Conservation (phyloP, 1,140 invertebrate genomes). For the Pseudomyrmex dendroicus region DNA sequence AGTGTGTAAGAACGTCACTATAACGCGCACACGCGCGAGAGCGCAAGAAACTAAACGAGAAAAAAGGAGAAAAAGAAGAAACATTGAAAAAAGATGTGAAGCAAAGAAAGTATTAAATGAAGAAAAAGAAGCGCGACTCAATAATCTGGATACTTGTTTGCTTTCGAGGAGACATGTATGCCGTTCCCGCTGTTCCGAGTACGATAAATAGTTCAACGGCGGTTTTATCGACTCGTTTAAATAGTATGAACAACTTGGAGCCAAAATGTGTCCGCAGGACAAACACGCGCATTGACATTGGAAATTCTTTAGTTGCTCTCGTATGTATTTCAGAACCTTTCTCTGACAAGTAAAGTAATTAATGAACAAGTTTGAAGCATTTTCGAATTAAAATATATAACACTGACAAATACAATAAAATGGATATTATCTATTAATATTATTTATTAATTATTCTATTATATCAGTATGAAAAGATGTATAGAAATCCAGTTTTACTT, state of each 20-base stretch:
- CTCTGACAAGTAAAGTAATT: constrained; percentile 33
- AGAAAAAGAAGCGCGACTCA: constrained; percentile 56
- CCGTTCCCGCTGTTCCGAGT: constrained; percentile 56
- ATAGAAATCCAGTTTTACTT: neutral
- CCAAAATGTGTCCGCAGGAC: constrained; percentile 56
- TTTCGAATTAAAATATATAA: neutral
- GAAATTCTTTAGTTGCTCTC: constrained; percentile 62
- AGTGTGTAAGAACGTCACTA: constrained; percentile 73
- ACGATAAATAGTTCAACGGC: constrained; percentile 76
- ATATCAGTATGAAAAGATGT: neutral
- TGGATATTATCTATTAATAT: neutral
- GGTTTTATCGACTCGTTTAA: constrained; percentile 79
- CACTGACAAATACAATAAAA: neutral
- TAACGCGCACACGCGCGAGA: constrained; percentile 57
- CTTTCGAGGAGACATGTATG: neutral
- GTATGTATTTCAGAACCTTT: constrained; percentile 58
- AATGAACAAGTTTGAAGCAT: neutral
- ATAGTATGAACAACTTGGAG: constrained; percentile 74
- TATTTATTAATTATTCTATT: neutral
- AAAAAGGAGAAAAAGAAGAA: neutral
- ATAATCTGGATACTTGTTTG: constrained; percentile 74
- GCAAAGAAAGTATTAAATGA: constrained; percentile 4
- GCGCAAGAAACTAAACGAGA: constrained; percentile 32
- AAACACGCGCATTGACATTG: constrained; percentile 70
- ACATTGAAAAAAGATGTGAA: constrained; percentile 27